phyloP scores from a whole-genome alignment of 2,113 vertebrate genomes.

The Tupaia chinensis region DNA sequence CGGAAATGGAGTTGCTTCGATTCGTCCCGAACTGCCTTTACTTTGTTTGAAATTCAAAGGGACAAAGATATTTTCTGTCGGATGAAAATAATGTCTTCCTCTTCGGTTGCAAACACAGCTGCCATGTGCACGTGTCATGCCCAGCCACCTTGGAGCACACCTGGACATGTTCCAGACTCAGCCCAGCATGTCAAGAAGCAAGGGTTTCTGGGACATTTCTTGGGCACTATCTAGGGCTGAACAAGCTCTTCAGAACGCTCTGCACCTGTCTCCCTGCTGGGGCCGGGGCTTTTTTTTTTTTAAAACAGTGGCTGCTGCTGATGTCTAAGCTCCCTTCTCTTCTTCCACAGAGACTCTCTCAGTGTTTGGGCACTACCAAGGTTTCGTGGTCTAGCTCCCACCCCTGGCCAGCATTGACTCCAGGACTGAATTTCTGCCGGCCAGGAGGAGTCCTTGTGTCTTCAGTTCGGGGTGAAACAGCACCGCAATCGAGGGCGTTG shows the following conservation, averaged over 20 bases:
- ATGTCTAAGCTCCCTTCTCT: not conserved
- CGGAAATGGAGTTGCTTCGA: not conserved
- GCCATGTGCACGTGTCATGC: not conserved
- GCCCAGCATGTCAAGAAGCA: not conserved
- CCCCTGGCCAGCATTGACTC: not conserved
- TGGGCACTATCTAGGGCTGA: not conserved
- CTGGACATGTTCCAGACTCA: not conserved
- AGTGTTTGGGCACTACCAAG: not conserved
- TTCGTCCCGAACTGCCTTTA: not conserved
- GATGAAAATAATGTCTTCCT: constrained; percentile 30
- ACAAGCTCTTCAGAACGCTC: not conserved
- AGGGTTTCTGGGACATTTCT: not conserved
- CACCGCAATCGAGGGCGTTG: not conserved
- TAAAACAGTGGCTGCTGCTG: not conserved
- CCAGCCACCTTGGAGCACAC: not conserved
- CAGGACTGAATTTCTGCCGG: not conserved
- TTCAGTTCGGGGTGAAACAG: not conserved
- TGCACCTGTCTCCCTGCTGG: not conserved
- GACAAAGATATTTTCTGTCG: constrained; percentile 40
- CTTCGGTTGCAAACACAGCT: not conserved
- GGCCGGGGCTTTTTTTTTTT: not conserved
- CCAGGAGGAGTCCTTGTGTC: not conserved
- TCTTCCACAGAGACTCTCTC: not conserved
- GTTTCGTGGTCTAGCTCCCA: not conserved
- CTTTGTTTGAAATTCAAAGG: constrained; percentile 54